Conservation (phyloP, 1,140 invertebrate species). For the Cydia strobilella region DNA sequence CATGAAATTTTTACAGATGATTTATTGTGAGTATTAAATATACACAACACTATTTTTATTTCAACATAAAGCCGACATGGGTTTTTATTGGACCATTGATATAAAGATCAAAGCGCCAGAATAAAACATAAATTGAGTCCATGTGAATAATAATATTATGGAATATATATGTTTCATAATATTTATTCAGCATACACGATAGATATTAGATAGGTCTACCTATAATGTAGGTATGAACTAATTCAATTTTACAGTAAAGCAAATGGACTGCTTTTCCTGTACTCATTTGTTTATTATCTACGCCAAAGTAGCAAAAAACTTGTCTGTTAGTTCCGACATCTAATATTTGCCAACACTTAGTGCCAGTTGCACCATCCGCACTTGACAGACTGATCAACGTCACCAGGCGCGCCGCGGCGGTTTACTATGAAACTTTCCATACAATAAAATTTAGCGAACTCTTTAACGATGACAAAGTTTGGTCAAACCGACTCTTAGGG, state of each 20-base stretch:
- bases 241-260: too few relatives aligned
- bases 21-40: neutral
- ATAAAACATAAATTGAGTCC: neutral
- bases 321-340: neutral
- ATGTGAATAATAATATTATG: neutral
- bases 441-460: too few relatives aligned
- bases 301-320: neutral
- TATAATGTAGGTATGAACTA: too few relatives aligned
- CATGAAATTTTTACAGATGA: neutral
- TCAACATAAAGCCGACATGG: neutral
- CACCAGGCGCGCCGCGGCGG: too few relatives aligned
- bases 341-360: slow-evolving; percentile 15
- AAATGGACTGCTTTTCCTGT: too few relatives aligned
- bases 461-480: too few relatives aligned
- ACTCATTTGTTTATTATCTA: neutral
- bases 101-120: neutral
- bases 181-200: too few relatives aligned
- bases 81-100: neutral
- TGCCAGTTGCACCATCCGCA: too few relatives aligned
- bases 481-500: too few relatives aligned
- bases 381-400: too few relatives aligned
- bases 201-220: too few relatives aligned
- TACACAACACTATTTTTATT: neutral
- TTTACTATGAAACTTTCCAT: too few relatives aligned
- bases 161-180: neutral